A percentile compares a stretch with the other conserved stretches of the same genome.
Conservation (phyloP, 1,140 invertebrate genomes). For the Lanistes nyassanus region DNA sequence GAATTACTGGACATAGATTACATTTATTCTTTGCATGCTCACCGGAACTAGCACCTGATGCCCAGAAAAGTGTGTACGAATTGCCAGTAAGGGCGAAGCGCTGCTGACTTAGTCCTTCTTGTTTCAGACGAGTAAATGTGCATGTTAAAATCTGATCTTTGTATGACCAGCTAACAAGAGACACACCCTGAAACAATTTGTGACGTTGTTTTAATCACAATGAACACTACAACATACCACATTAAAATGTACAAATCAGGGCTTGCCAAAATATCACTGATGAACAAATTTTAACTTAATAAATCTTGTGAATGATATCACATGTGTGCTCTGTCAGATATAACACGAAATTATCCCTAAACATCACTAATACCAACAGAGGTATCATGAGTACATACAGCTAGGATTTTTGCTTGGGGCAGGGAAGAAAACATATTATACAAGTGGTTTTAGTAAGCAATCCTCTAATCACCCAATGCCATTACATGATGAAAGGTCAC, state of each 20-base stretch:
- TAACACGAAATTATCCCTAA: not conserved
- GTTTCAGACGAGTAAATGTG: not conserved
- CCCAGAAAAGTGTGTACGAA: constrained; percentile 7
- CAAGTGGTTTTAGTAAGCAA: too few species aligned
- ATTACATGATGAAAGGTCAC: too few species aligned
- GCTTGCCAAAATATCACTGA: not conserved
- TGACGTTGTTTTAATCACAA: not conserved
- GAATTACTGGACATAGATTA: not conserved
- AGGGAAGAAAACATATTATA: too few species aligned
- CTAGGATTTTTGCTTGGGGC: too few species aligned
- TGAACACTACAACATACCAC: not conserved
- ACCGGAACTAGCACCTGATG: not conserved
- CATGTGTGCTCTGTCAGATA: not conserved
- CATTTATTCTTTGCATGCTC: not conserved
- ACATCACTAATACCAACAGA: too few species aligned
- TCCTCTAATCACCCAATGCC: too few species aligned
- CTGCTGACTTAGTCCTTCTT: not conserved
- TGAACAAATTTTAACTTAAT: not conserved
- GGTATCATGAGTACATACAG: too few species aligned
- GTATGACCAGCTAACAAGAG: not conserved
- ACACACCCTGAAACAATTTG: not conserved
- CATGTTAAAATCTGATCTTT: not conserved
- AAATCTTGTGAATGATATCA: not conserved
- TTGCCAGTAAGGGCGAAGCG: not conserved
- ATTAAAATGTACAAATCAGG: too few species aligned